phyloP scores from a whole-genome alignment of 37 sponge, comb jelly and placozoan genomes.

The Beroe forskalii region DNA sequence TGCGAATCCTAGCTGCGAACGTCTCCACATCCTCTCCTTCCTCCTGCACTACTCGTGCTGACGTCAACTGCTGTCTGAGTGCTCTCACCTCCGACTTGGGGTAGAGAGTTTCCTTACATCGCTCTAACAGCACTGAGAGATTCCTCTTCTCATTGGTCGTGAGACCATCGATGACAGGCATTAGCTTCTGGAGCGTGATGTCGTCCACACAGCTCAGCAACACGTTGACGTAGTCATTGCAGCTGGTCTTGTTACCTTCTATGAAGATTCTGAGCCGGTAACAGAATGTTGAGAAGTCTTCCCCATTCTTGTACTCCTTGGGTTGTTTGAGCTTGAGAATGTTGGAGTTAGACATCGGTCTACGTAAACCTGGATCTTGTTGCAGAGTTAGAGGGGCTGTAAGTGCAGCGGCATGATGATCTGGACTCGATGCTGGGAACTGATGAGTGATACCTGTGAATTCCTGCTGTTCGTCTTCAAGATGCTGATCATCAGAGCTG shows the following conservation, averaged over 20 bases:
- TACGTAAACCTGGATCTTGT: no score
- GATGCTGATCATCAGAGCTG: no score
- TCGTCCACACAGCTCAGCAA: conserved; percentile 8
- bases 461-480: no score
- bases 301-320: conserved; percentile 55
- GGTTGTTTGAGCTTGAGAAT: neutral
- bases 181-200: neutral
- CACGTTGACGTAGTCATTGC: neutral
- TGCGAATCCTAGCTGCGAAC: conserved; percentile 17
- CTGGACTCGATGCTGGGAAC: no score
- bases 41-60: neutral
- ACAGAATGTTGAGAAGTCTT: conserved; percentile 1
- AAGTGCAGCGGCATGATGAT: no score
- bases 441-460: no score
- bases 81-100: neutral
- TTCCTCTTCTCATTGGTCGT: neutral
- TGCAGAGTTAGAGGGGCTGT: neutral
- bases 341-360: neutral
- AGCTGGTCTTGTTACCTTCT: neutral
- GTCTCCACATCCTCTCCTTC: neutral
- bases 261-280: conserved; percentile 1
- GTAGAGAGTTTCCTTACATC: neutral
- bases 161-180: neutral
- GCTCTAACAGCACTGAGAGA: neutral
- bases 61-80: conserved; percentile 12